Evolutionary conservation across 2,113 vertebrate genomes (phyloP).

Genomic region (Bombycilla garrulus): DNA sequence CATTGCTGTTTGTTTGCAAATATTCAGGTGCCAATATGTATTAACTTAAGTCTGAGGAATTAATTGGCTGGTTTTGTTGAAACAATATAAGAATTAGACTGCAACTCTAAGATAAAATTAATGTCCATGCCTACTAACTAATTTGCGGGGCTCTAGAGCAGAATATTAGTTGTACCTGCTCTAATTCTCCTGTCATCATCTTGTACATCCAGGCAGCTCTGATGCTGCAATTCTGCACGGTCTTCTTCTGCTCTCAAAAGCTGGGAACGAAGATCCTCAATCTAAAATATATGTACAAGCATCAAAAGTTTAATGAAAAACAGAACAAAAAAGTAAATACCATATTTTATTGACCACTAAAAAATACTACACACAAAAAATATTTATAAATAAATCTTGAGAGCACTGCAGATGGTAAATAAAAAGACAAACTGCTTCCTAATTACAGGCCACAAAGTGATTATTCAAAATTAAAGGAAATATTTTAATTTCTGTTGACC

Average conservation of each 20-base stretch:
- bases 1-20: neutral
- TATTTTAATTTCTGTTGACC: neutral
- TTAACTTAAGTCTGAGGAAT: neutral
- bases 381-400: neutral
- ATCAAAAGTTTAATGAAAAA: neutral
- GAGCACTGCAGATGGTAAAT: neutral
- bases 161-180: slow-evolving; percentile 55
- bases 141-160: neutral
- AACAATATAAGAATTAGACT: neutral
- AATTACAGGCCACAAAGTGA: neutral
- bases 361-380: neutral
- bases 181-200: slow-evolving; percentile 71
- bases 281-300: slow-evolving; percentile 65
- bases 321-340: neutral
- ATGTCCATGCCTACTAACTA: neutral
- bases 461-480: neutral
- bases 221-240: slow-evolving; percentile 75
- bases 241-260: slow-evolving; percentile 81
- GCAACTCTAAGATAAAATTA: neutral
- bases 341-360: neutral
- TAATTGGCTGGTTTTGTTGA: neutral
- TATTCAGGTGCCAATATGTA: neutral
- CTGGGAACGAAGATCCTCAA: slow-evolving; percentile 84
- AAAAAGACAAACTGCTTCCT: neutral
- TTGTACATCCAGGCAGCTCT: slow-evolving; percentile 65